phyloP scores from a whole-genome alignment of 2,113 vertebrate genomes.

The Pelecanoides urinatrix region DNA sequence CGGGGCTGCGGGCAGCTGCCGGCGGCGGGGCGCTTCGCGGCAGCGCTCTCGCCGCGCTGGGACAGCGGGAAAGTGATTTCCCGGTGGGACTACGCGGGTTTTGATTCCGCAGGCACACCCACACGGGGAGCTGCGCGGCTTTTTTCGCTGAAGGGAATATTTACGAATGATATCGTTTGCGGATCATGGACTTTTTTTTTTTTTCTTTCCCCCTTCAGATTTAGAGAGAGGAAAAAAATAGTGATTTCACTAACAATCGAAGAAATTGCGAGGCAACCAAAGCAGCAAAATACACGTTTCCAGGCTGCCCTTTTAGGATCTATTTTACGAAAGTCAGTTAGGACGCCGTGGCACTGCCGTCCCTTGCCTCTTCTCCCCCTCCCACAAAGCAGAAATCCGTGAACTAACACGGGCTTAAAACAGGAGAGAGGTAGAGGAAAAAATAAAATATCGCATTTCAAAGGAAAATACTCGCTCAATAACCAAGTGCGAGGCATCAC shows the following conservation, averaged over 20 bases:
- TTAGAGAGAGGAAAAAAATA: not conserved
- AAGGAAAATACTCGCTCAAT: not conserved
- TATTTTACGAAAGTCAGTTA: not conserved
- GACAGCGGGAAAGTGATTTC: not conserved
- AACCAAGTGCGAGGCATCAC: not conserved
- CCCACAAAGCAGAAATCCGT: not conserved
- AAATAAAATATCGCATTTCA: not conserved
- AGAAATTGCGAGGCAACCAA: not conserved
- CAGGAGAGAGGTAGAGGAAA: not conserved
- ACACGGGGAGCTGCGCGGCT: not conserved
- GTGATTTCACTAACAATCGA: not conserved
- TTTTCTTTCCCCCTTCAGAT: not conserved
- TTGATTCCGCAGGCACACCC: slow-evolving; percentile 22
- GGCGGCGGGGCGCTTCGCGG: not conserved
- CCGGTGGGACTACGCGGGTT: not conserved
- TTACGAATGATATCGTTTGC: not conserved
- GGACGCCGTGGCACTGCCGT: not conserved
- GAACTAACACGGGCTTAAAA: not conserved
- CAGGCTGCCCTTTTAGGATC: not conserved
- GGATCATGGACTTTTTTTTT: no score
- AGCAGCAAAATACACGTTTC: not conserved
- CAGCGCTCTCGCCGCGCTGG: not conserved
- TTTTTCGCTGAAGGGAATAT: not conserved
- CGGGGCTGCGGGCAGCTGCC: not conserved
- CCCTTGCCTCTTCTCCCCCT: not conserved